These are phyloP conservation scores for Philonicus albiceps DNA, from an alignment of 2,888 invertebrate genomes.

Conservation along the genomic window DNA sequence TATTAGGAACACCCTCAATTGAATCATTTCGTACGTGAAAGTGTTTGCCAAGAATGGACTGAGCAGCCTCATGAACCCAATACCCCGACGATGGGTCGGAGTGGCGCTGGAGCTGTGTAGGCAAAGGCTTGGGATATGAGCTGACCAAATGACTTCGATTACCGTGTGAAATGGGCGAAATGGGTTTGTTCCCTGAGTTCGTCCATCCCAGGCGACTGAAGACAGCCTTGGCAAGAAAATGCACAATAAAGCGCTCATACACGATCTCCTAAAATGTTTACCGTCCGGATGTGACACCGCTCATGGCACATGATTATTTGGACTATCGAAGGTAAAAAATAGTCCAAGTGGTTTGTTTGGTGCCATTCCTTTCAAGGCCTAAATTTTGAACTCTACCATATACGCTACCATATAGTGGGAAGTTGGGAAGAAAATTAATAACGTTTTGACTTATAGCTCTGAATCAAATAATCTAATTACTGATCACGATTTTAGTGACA, in stretches of 20 bases:
- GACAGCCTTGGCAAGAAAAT: slow-evolving; percentile 36
- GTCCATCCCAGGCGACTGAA: slow-evolving; percentile 2
- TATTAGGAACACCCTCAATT: slow-evolving; percentile 42
- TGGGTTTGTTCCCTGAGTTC: slow-evolving; percentile 9
- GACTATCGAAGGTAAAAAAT: not conserved
- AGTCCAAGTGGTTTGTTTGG: not conserved
- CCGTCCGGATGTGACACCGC: slow-evolving; percentile 42
- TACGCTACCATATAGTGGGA: too few relatives aligned
- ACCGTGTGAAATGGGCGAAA: slow-evolving; percentile 25
- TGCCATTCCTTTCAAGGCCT: too few relatives aligned
- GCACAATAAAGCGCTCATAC: slow-evolving; percentile 47
- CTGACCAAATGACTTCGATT: slow-evolving; percentile 40
- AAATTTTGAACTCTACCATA: too few relatives aligned
- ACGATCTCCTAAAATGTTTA: slow-evolving; percentile 45
- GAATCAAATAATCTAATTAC: too few relatives aligned
- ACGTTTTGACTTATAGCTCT: too few relatives aligned
- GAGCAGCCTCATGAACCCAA: slow-evolving; percentile 34
- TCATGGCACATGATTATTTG: not conserved
- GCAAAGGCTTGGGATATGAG: not conserved
- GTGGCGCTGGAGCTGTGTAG: not conserved
- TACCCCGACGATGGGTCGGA: not conserved
- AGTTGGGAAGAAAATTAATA: too few relatives aligned
- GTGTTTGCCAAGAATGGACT: slow-evolving; percentile 40
- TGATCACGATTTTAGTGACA: too few relatives aligned
- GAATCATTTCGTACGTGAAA: slow-evolving; percentile 42